These are phyloP conservation scores for Melanotaenia nigrans DNA, from an alignment of 2,797 vertebrate species.

Conservation along the genomic window DNA sequence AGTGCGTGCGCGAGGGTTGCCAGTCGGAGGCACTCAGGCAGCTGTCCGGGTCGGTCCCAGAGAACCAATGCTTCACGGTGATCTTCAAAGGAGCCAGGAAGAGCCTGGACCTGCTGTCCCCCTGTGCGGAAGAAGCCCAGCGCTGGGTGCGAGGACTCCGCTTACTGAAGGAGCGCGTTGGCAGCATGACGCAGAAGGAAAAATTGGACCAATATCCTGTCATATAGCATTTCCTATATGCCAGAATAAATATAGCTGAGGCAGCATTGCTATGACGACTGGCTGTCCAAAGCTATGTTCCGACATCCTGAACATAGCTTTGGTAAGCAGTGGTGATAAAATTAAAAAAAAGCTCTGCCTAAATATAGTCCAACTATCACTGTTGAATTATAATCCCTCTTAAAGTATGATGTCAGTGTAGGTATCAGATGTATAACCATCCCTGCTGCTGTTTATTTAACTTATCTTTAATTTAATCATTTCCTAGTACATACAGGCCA, in stretches of 20 bases:
- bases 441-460: slow-evolving; percentile 4
- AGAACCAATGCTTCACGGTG: slow-evolving; percentile 90
- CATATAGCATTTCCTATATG: slow-evolving; percentile 18
- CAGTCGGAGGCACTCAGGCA: slow-evolving; percentile 89
- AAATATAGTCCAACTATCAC: slow-evolving; percentile 64
- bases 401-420: slow-evolving; percentile 27
- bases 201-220: slow-evolving; percentile 98
- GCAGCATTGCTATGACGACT: slow-evolving; percentile 45
- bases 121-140: slow-evolving; percentile 84
- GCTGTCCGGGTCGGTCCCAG: slow-evolving; percentile 81
- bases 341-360: slow-evolving; percentile 44
- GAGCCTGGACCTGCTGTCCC: slow-evolving; percentile 91
- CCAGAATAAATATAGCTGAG: slow-evolving; percentile 55
- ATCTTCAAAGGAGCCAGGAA: slow-evolving; percentile 89
- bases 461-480: neutral
- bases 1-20: slow-evolving; percentile 84
- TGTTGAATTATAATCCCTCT: slow-evolving; percentile 44
- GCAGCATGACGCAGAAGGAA: slow-evolving; percentile 92
- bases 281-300: slow-evolving; percentile 27
- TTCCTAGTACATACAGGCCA: neutral
- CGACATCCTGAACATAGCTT: slow-evolving; percentile 57
- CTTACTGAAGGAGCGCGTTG: slow-evolving; percentile 85
- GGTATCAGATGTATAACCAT: slow-evolving; percentile 21
- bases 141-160: slow-evolving; percentile 91
- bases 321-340: slow-evolving; percentile 51